A percentile compares a stretch with the other conserved stretches of the same genome.
Conservation (phyloP, 1,140 invertebrate genomes). For the Sycobia sp. region DNA sequence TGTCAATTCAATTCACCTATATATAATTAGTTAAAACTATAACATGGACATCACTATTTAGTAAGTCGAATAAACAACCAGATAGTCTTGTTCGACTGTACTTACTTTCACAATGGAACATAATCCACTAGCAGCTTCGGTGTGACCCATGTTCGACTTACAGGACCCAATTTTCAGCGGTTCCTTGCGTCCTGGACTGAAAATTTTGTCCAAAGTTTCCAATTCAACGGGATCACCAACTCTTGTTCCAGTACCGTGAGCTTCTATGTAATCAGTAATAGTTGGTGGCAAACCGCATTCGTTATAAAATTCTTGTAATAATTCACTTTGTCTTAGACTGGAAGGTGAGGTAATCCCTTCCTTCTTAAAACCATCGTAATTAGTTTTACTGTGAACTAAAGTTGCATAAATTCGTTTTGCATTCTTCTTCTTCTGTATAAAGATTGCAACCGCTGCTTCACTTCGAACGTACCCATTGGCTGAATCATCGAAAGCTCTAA, state of each 20-base stretch:
- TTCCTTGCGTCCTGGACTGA: constrained; percentile 69
- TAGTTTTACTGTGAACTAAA: constrained; percentile 70
- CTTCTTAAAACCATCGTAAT: constrained; percentile 79
- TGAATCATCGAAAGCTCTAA: constrained; percentile 85
- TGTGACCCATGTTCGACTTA: constrained; percentile 91
- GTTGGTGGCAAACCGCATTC: constrained; percentile 77
- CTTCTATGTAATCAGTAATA: constrained; percentile 80
- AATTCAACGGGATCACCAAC: constrained; percentile 86
- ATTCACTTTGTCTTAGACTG: constrained; percentile 75
- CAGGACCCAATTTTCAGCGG: constrained; percentile 84
- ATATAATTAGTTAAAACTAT: too few relatives aligned
- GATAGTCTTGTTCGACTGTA: too few relatives aligned
- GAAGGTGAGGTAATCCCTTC: constrained; percentile 90
- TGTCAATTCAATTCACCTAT: neutral
- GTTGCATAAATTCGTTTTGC: constrained; percentile 76
- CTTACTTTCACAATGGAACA: constrained; percentile 80
- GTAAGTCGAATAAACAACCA: too few relatives aligned
- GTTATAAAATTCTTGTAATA: constrained; percentile 81
- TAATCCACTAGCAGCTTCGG: constrained; percentile 84
- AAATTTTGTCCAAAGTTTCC: constrained; percentile 77
- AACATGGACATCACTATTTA: too few relatives aligned
- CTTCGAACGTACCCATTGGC: constrained; percentile 74
- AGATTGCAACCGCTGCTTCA: constrained; percentile 76
- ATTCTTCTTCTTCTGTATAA: constrained; percentile 78
- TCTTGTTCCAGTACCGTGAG: constrained; percentile 82